These are phyloP conservation scores for Oplegnathus fasciatus DNA, from an alignment of 2,113 vertebrate species.

Conservation along the genomic window DNA sequence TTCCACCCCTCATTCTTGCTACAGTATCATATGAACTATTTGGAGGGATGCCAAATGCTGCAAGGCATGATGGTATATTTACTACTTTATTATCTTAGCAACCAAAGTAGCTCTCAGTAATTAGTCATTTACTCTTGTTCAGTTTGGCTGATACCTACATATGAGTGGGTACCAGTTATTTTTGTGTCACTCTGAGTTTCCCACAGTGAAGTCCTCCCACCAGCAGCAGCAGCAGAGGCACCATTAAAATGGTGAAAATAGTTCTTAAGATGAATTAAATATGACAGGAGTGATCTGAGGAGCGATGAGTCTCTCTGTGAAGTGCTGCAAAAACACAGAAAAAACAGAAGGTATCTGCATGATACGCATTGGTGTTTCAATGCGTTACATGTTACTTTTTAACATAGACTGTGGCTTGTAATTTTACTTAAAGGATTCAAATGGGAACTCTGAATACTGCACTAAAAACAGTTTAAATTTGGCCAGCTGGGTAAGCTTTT, in stretches of 20 bases:
- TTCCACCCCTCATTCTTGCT: no score
- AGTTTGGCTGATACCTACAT: neutral
- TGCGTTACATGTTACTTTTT: no score
- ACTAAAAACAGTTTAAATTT: no score
- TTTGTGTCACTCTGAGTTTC: neutral
- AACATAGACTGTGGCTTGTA: no score
- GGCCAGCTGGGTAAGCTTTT: no score
- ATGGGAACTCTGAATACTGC: no score
- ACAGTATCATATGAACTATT: neutral
- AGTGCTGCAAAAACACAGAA: neutral
- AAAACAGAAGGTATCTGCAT: neutral
- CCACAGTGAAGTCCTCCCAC: neutral
- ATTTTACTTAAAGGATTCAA: no score
- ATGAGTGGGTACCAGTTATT: neutral
- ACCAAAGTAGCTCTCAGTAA: neutral
- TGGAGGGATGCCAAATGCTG: neutral
- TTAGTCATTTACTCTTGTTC: neutral
- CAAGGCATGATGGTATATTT: neutral
- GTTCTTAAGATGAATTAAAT: neutral
- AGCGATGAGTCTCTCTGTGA: neutral
- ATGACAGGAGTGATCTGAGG: neutral
- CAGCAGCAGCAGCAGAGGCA: conserved; percentile 28
- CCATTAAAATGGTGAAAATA: neutral
- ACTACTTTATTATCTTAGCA: neutral
- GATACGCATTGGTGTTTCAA: neutral